These are phyloP conservation scores for rabbit (Oryctolagus cuniculus) DNA, from an alignment of 2,113 vertebrate genomes.

Conservation along the genomic window mOryCun1.1 NC_091441.1:79107001-79107500, in stretches of 20 bases:
- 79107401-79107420: neutral
- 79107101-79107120: neutral
- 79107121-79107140: neutral
- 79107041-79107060: slow-evolving; percentile 35
- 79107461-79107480: slow-evolving; percentile 53
- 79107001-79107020: slow-evolving; percentile 61
- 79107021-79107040: slow-evolving; percentile 36
- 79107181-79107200: neutral
- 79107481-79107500: slow-evolving; percentile 3
- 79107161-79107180: neutral
- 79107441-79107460: slow-evolving; percentile 46
- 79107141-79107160: neutral
- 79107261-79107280: neutral
- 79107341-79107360: slow-evolving; percentile 9
- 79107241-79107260: neutral
- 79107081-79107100: neutral
- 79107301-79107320: neutral
- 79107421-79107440: neutral
- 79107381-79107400: neutral
- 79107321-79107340: slow-evolving; percentile 10
- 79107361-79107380: slow-evolving; percentile 17
- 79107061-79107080: neutral
- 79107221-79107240: neutral
- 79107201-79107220: slow-evolving; percentile 26
- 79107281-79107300: slow-evolving; percentile 1